phyloP scores from a whole-genome alignment of 2,113 vertebrate genomes.

The Tinamus guttatus region DNA sequence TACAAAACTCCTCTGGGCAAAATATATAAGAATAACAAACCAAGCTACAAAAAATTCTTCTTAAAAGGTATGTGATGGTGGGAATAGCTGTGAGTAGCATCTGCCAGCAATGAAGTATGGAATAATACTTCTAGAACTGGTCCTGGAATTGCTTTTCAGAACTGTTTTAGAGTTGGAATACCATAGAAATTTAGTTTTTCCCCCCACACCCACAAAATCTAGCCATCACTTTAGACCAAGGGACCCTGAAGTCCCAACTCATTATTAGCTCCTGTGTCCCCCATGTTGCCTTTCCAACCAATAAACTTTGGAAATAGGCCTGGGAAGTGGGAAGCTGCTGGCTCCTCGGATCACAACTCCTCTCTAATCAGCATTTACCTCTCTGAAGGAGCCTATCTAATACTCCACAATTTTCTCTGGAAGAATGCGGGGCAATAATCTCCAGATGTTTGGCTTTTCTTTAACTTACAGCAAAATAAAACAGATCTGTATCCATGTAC shows the following conservation, averaged over 20 bases:
- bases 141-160: not conserved
- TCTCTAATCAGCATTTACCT: not conserved
- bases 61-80: not conserved
- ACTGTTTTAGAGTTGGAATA: not conserved
- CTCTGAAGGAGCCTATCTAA: not conserved
- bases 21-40: not conserved
- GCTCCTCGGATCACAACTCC: fast-evolving
- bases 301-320: not conserved
- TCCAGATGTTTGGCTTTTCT: not conserved
- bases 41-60: not conserved
- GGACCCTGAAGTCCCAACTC: not conserved
- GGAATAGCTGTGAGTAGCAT: not conserved
- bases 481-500: not conserved
- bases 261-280: not conserved
- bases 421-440: not conserved
- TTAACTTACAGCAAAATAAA: not conserved
- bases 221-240: not conserved
- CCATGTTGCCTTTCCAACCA: not conserved
- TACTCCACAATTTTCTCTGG: not conserved
- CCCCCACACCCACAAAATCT: not conserved
- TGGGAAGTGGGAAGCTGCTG: not conserved
- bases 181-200: not conserved
- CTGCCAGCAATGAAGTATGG: not conserved
- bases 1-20: not conserved
- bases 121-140: not conserved